Base-by-base conservation (phyloP, 2,888 invertebrate species). In the Amphipyra berbera region DNA sequence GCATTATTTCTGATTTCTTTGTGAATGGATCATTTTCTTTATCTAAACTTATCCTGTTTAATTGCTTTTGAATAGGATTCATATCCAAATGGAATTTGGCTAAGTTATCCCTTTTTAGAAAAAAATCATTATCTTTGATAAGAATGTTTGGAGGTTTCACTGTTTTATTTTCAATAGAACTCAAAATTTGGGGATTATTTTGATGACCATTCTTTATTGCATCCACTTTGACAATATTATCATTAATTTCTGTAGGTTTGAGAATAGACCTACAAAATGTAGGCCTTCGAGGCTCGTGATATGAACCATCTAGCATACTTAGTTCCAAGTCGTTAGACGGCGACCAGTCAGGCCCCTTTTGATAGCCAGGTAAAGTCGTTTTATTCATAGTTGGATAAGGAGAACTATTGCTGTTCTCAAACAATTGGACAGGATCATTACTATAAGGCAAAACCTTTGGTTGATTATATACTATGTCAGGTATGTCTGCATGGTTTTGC, bases 321-420 rank as follows among this genome's bases (percentile, higher is more conserved):
- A 95, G 71, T 46, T 95, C 90, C 41, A 95, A 82, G 14, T 95
- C 94, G 69, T 87, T 90, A 35, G 90, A 88, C 9, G 95, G 93
- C 10, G 78, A 73, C 82, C 83, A 88, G 33, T 71, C 80, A 8
- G 82, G 64, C 7, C 78, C 68, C 30, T 53, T 79, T 12, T 78
- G 65, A 46, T 82, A 74, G 9, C 67, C 59, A 6, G 76, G 48
- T 40, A 91, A 54, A 40, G 67, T 61, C 9, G 90, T 92, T 81
- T 88, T 93, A 49, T 79, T 86, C 10, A 87, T 77, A n/a, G 68
- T 41, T 21, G 94, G 91, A 74, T 90, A 92, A 0, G 94, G 94
- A 7, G 85, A 88, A 67, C 88, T 87, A 68, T 94, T 89, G 55
- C 90, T 88, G 55, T 70, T 80, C 60, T 94, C 94, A 81, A 84